These are phyloP conservation scores for Eudyptes chrysolophus DNA, from an alignment of 2,113 vertebrate genomes.

Conservation along the genomic window DNA sequence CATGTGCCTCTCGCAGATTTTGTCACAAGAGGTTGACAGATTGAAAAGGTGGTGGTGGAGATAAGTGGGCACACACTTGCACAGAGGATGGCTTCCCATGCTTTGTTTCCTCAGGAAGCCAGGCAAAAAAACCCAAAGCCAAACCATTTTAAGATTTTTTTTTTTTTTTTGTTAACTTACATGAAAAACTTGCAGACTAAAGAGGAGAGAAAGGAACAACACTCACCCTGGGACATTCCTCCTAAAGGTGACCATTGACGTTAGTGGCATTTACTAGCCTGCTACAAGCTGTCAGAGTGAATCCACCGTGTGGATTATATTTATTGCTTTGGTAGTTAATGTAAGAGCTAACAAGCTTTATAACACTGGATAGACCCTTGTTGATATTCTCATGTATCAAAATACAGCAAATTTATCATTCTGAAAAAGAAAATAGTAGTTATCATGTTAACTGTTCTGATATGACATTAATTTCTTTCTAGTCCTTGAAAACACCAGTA, in stretches of 20 bases:
- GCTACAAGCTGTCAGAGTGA: not conserved
- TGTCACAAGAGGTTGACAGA: not conserved
- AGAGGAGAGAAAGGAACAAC: not conserved
- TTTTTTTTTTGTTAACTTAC: not conserved
- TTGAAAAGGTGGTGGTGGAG: not conserved
- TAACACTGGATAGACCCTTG: not conserved
- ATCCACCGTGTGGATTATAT: not conserved
- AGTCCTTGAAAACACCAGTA: not conserved
- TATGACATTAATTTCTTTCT: not conserved
- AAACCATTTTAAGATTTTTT: not conserved
- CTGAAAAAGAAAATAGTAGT: not conserved
- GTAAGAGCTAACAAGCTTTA: not conserved
- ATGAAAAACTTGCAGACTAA: not conserved
- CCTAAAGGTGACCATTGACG: not conserved
- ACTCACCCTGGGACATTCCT: not conserved
- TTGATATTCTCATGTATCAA: not conserved
- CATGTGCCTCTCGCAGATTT: not conserved
- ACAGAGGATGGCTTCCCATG: not conserved
- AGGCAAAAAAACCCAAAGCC: not conserved
- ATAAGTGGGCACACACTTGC: rapidly evolving
- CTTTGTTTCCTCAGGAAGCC: not conserved
- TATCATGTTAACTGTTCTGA: not conserved
- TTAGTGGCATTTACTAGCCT: not conserved
- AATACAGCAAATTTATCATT: not conserved
- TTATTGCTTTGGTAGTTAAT: not conserved